Base-by-base conservation (phyloP, 2,113 vertebrate genomes). In the Leptodactylus fuscus region DNA sequence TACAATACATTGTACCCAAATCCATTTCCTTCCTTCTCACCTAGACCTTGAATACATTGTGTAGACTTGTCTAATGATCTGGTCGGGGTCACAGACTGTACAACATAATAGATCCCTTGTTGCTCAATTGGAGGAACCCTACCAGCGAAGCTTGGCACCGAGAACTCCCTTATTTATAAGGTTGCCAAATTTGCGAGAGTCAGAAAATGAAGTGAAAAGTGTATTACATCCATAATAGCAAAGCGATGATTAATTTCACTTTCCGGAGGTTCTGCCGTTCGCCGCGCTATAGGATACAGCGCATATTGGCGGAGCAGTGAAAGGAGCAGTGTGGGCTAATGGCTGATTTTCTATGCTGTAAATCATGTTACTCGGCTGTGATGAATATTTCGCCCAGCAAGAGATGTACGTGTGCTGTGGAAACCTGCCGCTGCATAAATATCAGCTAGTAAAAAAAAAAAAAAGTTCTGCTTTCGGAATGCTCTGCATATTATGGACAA, bases 291-390 rank as follows among this genome's bases (percentile, higher is more conserved):
- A 49, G 24, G 41, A 77, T 10, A 5, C 24, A 51, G 7, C 27
- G 1, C 5, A 1, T 55, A 7, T 34, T 24, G 13, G 22, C 12
- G 60, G 60, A 27, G 51, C 51, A 4, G 13, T 29, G 15, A 7
- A 32, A 12, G 22, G 13, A 51, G 49, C 9, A n/a, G 32, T 22
- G 49, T 55, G 75, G 75, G 75, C 75, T 55, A 55, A 22, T n/a
- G 9, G 51, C 29, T 78, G 29, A 36, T 55, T 49, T 77, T 77
- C 29, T 38, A n/a, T 58, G 75, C 51, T 78, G 75, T 38, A 38
- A 78, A 78, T 55, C 75, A 38, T 55, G 49, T 22, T 58, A 5
- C 49, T 55, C 3, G 18, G 9, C 16, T 32, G 29, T 78, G 44
- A 49, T 49, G 49, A 55, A 78, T 34, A 55, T 78, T 55, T 38